phyloP scores from a whole-genome alignment of 2,113 vertebrate species.

The Silurus meridionalis region DNA sequence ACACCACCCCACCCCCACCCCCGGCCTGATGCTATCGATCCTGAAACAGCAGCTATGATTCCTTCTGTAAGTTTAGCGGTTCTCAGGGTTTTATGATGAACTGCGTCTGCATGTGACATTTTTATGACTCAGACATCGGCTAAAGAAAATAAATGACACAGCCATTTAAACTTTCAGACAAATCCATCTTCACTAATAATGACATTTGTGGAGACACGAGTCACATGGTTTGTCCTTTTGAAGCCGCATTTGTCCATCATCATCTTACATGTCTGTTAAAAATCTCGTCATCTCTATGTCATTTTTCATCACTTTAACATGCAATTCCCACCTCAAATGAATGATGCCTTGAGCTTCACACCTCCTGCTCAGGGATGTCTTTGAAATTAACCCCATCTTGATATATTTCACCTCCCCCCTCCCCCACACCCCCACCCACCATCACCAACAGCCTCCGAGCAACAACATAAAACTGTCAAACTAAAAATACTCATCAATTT shows the following conservation, averaged over 20 bases:
- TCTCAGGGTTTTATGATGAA: not conserved
- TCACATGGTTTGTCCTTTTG: not conserved
- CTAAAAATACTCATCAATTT: not conserved
- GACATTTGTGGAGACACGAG: not conserved
- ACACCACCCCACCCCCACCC: slow-evolving; percentile 45
- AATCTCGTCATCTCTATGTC: not conserved
- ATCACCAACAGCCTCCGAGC: not conserved
- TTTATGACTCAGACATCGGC: not conserved
- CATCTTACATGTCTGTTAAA: not conserved
- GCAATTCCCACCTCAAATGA: not conserved
- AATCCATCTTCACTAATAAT: slow-evolving; percentile 22
- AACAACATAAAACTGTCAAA: too few species aligned
- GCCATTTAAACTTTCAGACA: slow-evolving; percentile 10
- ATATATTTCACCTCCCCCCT: not conserved
- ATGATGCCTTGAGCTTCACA: not conserved
- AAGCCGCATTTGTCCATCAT: not conserved
- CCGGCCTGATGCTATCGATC: slow-evolving; percentile 63
- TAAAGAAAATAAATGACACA: not conserved
- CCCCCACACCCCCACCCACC: not conserved
- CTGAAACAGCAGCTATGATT: slow-evolving; percentile 60
- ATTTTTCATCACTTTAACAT: not conserved
- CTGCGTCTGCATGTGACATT: not conserved
- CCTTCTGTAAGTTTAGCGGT: slow-evolving; percentile 21
- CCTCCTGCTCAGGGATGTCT: not conserved
- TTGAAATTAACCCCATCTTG: not conserved